These are phyloP conservation scores for Ostrea denselamellosa DNA, from an alignment of 1,140 invertebrate genomes.

Conservation along the genomic window DNA sequence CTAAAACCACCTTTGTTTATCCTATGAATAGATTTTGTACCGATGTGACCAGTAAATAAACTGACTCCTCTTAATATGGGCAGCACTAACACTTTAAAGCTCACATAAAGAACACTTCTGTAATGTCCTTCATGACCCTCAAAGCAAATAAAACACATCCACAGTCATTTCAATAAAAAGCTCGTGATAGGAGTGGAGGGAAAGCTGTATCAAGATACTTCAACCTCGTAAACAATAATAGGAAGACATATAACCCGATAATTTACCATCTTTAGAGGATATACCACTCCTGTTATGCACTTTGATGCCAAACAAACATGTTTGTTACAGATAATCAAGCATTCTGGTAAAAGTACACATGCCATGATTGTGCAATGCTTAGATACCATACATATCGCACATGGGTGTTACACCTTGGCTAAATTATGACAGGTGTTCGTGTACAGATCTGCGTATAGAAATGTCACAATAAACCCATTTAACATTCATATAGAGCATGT, in stretches of 20 bases:
- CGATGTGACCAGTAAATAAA: too few relatives aligned
- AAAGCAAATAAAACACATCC: not conserved
- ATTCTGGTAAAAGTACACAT: not conserved
- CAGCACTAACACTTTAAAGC: not conserved
- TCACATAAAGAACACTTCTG: not conserved
- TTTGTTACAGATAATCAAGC: not conserved
- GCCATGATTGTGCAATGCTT: not conserved
- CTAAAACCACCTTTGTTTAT: too few relatives aligned
- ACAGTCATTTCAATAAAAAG: not conserved
- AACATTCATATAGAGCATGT: not conserved
- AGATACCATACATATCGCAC: not conserved
- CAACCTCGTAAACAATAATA: not conserved
- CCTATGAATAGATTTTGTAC: too few relatives aligned
- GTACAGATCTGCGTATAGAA: too few relatives aligned
- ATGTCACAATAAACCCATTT: not conserved
- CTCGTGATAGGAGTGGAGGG: not conserved
- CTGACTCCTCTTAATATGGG: not conserved
- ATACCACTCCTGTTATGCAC: not conserved
- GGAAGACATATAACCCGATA: not conserved
- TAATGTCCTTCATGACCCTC: not conserved
- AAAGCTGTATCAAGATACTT: not conserved
- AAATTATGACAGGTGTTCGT: not conserved
- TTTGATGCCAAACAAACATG: slow-evolving; percentile 5
- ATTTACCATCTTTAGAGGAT: not conserved
- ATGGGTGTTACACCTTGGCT: not conserved